These are phyloP conservation scores for Eilema sororculum DNA, from an alignment of 2,888 invertebrate genomes.

Conservation along the genomic window DNA sequence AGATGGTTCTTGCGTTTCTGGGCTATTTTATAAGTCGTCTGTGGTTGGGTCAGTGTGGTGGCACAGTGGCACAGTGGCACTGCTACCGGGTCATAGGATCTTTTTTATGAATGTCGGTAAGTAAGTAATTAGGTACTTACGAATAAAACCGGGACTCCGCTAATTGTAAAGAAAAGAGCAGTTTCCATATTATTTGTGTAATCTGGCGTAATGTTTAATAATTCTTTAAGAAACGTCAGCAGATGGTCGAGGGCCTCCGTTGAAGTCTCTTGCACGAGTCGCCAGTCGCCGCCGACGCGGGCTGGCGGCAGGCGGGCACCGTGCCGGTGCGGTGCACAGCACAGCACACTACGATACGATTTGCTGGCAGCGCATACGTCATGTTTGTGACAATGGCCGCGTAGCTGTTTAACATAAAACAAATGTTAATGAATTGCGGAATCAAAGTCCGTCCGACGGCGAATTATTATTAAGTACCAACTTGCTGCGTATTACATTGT, in stretches of 20 bases:
- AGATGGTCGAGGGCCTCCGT: background rate
- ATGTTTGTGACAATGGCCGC: background rate
- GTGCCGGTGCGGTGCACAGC: no score
- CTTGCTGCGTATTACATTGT: background rate
- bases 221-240: background rate
- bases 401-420: constrained; percentile 6
- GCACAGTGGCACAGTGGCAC: no score
- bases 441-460: constrained; percentile 2
- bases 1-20: no score
- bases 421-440: constrained; percentile 7
- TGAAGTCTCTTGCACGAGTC: constrained; percentile 12
- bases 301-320: no score
- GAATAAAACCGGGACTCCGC: no score
- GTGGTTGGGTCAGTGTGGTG: no score
- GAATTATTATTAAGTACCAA: background rate
- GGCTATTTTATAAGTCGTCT: no score
- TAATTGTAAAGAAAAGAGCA: background rate
- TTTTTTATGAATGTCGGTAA: no score
- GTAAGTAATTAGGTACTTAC: no score
- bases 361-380: background rate
- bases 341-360: background rate
- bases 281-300: background rate
- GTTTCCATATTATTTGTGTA: background rate
- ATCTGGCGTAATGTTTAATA: background rate
- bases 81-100: no score